Evolutionary conservation across 2,797 vertebrate species (phyloP).

Genomic region (Notamacropus eugenii): DNA sequence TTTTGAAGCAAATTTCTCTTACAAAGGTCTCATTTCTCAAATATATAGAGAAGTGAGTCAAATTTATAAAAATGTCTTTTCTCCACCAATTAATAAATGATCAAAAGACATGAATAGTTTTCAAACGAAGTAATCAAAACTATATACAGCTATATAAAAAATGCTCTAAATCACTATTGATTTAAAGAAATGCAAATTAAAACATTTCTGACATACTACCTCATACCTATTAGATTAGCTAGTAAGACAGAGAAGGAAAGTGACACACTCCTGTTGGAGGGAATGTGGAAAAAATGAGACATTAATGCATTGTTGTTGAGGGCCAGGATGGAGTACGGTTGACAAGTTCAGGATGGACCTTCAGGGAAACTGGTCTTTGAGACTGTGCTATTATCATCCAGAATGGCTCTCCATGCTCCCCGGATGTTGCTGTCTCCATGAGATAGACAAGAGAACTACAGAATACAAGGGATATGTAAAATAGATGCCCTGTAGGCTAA

Average conservation of each 20-base stretch:
- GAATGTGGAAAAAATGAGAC: neutral
- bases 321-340: too few species aligned
- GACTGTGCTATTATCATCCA: too few species aligned
- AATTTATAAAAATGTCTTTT: neutral
- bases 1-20: too few species aligned
- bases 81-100: neutral
- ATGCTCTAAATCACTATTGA: neutral
- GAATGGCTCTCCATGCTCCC: too few species aligned
- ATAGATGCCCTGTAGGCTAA: too few species aligned
- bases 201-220: neutral
- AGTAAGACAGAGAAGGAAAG: neutral
- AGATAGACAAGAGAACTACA: too few species aligned
- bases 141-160: neutral
- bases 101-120: neutral
- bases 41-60: neutral
- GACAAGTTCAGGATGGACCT: too few species aligned
- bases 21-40: too few species aligned
- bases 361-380: too few species aligned
- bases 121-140: neutral
- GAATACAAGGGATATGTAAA: too few species aligned
- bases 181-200: neutral
- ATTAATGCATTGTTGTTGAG: neutral
- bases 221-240: neutral
- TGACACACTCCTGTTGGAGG: neutral
- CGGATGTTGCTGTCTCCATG: too few species aligned